phyloP scores from a whole-genome alignment of 1,140 invertebrate species.

The Nephila pilipes region DNA sequence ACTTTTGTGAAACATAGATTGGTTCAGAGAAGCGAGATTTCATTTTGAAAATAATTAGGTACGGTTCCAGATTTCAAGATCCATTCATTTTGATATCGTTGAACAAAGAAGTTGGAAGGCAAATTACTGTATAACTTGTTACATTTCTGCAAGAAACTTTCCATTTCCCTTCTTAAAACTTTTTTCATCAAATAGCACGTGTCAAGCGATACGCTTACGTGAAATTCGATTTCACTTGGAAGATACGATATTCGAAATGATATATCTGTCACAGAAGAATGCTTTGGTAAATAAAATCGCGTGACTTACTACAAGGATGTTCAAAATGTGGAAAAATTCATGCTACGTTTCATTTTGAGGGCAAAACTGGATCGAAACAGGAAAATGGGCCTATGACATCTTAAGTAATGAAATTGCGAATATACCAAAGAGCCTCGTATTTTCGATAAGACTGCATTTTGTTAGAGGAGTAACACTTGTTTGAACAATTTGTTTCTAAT shows the following conservation, averaged over 20 bases:
- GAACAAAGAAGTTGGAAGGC: background rate
- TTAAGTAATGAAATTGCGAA: background rate
- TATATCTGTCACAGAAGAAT: constrained; percentile 6
- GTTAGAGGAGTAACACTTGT: background rate
- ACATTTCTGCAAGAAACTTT: background rate
- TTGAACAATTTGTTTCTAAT: background rate
- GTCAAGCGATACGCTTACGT: background rate
- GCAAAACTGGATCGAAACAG: background rate
- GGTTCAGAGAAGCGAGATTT: no score
- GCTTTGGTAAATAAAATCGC: constrained; percentile 13
- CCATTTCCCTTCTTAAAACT: background rate
- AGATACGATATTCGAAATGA: background rate
- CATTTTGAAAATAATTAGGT: background rate
- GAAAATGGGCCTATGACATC: background rate
- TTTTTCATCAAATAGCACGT: background rate
- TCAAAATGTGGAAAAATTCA: background rate
- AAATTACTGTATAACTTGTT: background rate
- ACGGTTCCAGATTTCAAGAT: background rate
- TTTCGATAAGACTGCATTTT: background rate
- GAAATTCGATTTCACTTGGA: background rate
- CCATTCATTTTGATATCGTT: background rate
- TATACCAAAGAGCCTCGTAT: no score
- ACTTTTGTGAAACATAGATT: no score
- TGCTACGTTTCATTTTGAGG: constrained; percentile 24
- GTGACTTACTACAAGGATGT: background rate